Base-by-base conservation (phyloP, 1,140 invertebrate genomes). In the Drosophila pallidifrons region DNA sequence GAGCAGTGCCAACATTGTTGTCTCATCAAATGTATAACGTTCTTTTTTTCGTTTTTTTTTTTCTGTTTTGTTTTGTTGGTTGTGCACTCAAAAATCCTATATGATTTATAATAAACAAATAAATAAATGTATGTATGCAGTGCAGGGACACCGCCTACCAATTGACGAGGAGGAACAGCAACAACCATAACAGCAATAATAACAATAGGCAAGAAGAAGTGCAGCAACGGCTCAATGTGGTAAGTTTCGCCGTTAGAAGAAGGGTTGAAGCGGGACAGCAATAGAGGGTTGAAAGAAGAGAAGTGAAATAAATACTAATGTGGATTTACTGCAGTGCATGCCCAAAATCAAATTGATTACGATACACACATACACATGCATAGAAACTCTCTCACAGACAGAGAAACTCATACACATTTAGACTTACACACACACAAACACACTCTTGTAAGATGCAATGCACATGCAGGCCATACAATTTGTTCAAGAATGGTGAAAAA, bases 401-500 rank as follows among this genome's bases (percentile, higher is more conserved):
- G n/a, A 69, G 20, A 55, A 2, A 10, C 13, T 54, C 28, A 61
- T 6, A 58, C 16, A 46, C 8, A 63, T 8, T 58, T 10, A 51
- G n/a, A 61, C 5, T 25, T 3, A 66, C 1, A 68, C 15, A 67
- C 28, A 58, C 16, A 55, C 5, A 38, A 3, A 55, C 1, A 68
- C 15, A 58, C 32, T 46, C 8, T 25, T 38, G 8, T 8, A 61
- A 25, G n/a, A 10, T 51, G 52, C 30, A 54, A 15, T 69, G 58
- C 58, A 67, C n/a, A 68, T 76, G 57, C 68, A 76, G 43, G 10
- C 43, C 45, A 76, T 64, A 78, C 47, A 68, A 64, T 60, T 69
- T 38, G 30, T 70, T 67, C 58, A 77, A 82, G 83, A 87, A 87
- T 74, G 77, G 70, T 87, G 82, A 88, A 87, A 87, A 87, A 87